Percentiles rank a stretch among this genome's conserved stretches.
Evolutionary conservation across 2,888 invertebrate species (phyloP).

Genomic region (Cartodere bifasciata): DNA sequence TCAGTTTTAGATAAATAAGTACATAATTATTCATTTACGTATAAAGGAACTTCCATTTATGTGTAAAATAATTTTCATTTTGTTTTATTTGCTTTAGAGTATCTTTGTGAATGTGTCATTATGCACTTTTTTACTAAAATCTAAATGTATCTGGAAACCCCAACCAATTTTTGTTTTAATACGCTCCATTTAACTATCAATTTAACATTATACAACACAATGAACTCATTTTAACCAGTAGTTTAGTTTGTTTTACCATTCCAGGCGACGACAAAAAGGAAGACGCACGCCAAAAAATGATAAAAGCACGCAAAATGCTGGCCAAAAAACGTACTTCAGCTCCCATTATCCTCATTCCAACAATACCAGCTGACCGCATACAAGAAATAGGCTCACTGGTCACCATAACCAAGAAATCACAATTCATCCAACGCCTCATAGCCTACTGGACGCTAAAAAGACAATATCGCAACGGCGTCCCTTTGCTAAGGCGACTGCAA

Average conservation of each 20-base stretch:
- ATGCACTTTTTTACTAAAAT: too few species aligned
- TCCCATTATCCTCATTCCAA: constrained; percentile 87
- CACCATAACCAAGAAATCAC: constrained; percentile 57
- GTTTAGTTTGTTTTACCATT: not conserved
- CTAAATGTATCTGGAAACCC: too few species aligned
- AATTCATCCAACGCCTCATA: constrained; percentile 78
- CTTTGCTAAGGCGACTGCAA: constrained; percentile 75
- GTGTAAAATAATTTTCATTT: too few species aligned
- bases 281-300: constrained; percentile 62
- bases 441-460: constrained; percentile 97
- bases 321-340: constrained; percentile 83
- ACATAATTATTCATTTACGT: too few species aligned
- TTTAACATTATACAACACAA: too few species aligned
- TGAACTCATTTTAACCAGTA: not conserved
- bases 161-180: too few species aligned
- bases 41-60: too few species aligned
- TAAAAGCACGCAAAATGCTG: constrained; percentile 73
- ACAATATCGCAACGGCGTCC: constrained; percentile 90
- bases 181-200: too few species aligned
- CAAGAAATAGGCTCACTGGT: constrained; percentile 77
- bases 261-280: constrained; percentile 18
- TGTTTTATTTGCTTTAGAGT: too few species aligned
- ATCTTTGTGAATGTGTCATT: too few species aligned
- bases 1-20: too few species aligned
- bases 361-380: constrained; percentile 78